A percentile compares a stretch with the other conserved stretches of the same genome.
These are phyloP conservation scores for Passer domesticus DNA, from an alignment of 2,113 vertebrate species.

Conservation along the genomic window DNA sequence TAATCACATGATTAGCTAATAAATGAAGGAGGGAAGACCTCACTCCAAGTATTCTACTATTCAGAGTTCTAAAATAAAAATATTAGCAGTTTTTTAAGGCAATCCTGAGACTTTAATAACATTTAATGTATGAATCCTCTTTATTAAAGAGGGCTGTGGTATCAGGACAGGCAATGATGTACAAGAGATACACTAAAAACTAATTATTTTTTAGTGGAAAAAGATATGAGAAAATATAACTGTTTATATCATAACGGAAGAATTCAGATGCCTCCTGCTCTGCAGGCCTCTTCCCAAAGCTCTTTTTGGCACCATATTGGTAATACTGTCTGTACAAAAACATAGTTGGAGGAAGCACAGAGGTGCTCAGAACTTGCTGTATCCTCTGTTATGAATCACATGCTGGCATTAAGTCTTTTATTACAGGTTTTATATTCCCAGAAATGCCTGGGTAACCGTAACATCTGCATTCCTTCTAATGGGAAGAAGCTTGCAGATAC, in stretches of 20 bases:
- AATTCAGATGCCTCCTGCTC: background rate
- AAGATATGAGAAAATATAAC: background rate
- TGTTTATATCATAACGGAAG: background rate
- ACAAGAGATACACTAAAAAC: background rate
- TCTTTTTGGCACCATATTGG: background rate
- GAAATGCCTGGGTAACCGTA: background rate
- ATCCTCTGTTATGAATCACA: background rate
- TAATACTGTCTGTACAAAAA: background rate
- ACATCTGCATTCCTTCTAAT: constrained; percentile 7
- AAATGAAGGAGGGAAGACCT: background rate
- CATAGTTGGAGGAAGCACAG: background rate
- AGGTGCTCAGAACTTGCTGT: background rate
- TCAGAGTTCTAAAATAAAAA: background rate
- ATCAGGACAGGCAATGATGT: background rate
- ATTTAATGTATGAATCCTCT: background rate
- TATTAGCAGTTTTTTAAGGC: background rate
- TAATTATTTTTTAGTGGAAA: background rate
- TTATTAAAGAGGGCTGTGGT: background rate
- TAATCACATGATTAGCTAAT: background rate
- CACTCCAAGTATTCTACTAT: background rate
- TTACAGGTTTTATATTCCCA: background rate
- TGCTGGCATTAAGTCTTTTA: background rate
- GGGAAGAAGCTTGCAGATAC: background rate
- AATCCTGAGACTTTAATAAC: background rate
- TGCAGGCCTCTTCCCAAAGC: background rate